Percentiles rank a stretch among this genome's conserved stretches.
These are phyloP conservation scores for Mormyrops attenuatus DNA, from an alignment of 2,797 vertebrate genomes.

Conservation along the genomic window DNA sequence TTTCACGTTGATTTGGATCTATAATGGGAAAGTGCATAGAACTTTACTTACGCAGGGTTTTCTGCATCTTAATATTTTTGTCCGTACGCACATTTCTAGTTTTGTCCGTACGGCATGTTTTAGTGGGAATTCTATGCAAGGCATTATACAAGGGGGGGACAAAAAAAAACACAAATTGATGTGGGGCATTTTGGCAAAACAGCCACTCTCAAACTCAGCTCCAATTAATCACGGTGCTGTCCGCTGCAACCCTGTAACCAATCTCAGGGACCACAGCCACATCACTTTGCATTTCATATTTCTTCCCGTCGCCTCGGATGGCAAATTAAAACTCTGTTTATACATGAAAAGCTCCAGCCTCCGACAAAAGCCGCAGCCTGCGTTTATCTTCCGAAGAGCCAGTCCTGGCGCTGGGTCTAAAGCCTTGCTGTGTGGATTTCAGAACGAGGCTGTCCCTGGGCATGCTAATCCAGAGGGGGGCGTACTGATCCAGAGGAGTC, in stretches of 20 bases:
- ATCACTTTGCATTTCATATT: conserved; percentile 66
- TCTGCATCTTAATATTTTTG: background rate
- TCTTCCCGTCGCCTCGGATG: conserved; percentile 52
- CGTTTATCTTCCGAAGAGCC: conserved; percentile 36
- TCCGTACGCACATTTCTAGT: background rate
- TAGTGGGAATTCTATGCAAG: background rate
- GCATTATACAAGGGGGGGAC: background rate
- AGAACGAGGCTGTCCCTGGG: background rate
- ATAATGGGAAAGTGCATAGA: background rate
- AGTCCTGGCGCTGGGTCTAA: conserved; percentile 36
- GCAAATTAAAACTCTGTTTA: conserved; percentile 57
- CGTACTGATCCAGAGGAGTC: background rate
- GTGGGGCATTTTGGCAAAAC: conserved; percentile 32
- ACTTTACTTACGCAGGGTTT: background rate
- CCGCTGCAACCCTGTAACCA: conserved; percentile 58
- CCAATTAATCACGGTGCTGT: conserved; percentile 61
- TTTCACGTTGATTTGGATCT: background rate
- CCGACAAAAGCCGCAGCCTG: conserved; percentile 33
- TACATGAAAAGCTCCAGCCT: conserved; percentile 46
- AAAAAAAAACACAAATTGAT: background rate
- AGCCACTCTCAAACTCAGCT: conserved; percentile 57
- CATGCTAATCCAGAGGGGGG: background rate
- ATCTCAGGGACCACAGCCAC: conserved; percentile 58
- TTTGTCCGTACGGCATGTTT: background rate
- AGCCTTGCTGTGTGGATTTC: background rate